Evolutionary conservation across 2,113 vertebrate genomes (phyloP).

Genomic region (Rallus limicola): DNA sequence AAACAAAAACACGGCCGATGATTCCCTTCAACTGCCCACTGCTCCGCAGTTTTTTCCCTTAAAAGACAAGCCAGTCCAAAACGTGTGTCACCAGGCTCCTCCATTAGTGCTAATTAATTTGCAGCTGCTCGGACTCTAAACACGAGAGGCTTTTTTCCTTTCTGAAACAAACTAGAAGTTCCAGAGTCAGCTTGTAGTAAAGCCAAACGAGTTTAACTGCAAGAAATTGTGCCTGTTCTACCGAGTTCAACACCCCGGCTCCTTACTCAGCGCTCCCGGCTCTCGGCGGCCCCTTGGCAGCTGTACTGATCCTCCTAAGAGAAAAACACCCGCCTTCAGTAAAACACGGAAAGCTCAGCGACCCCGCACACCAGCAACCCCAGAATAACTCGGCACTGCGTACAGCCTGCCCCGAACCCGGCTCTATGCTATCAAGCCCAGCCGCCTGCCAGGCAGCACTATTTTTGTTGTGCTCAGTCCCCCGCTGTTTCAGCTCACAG

Average conservation of each 20-base stretch:
- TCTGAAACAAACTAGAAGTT: background rate
- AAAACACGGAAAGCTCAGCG: background rate
- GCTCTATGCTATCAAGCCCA: background rate
- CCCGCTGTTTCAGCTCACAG: background rate
- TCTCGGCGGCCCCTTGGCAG: background rate
- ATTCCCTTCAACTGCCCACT: constrained; percentile 13
- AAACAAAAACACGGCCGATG: background rate
- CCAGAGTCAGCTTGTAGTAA: background rate
- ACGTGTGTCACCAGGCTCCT: background rate
- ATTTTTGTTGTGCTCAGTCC: background rate
- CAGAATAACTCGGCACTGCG: background rate
- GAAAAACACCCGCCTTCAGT: background rate
- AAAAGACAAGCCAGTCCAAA: constrained; percentile 39
- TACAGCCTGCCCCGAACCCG: background rate
- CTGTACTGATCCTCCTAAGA: background rate
- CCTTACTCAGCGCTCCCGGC: background rate
- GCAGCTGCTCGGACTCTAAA: background rate
- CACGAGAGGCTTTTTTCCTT: background rate
- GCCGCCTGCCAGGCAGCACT: background rate
- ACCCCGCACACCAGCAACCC: background rate
- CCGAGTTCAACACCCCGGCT: background rate
- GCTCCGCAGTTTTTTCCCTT: constrained; percentile 43
- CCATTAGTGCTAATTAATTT: background rate
- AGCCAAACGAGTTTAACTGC: background rate
- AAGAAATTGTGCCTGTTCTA: background rate